These are phyloP conservation scores for Molossus molossus DNA, from an alignment of 2,797 vertebrate genomes.

Conservation along the genomic window DNA sequence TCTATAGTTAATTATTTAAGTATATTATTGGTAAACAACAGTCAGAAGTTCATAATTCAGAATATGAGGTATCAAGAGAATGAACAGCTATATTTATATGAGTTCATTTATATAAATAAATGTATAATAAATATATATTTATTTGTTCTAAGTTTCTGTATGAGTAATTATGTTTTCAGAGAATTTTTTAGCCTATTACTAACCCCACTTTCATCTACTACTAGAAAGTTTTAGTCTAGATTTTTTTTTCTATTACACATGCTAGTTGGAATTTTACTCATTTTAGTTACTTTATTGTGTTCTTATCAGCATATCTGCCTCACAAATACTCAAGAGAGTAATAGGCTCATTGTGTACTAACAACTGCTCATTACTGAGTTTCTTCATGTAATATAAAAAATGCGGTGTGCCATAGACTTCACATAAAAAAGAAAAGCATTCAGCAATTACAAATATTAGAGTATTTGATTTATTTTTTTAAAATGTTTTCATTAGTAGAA, in stretches of 20 bases:
- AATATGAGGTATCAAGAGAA: slow-evolving; percentile 5
- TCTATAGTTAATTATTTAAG: not conserved
- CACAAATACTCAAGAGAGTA: not conserved
- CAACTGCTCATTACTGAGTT: not conserved
- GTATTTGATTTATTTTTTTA: not conserved
- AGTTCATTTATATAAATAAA: not conserved
- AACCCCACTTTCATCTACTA: slow-evolving; percentile 1
- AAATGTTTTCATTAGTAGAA: slow-evolving; percentile 9
- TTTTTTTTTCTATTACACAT: not conserved
- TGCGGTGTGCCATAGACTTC: not conserved
- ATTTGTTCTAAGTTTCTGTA: slow-evolving; percentile 6
- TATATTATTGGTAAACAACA: not conserved
- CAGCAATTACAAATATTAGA: not conserved
- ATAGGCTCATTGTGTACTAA: not conserved
- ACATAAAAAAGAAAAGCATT: not conserved
- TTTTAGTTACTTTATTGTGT: not conserved
- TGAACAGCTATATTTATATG: not conserved
- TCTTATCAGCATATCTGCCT: slow-evolving; percentile 19
- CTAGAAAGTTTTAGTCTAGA: not conserved
- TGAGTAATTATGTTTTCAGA: slow-evolving; percentile 43
- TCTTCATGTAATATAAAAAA: slow-evolving; percentile 36
- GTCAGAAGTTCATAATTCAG: slow-evolving; percentile 21
- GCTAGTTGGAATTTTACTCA: not conserved
- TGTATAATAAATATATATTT: slow-evolving; percentile 21
- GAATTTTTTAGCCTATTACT: not conserved